phyloP scores from a whole-genome alignment of 2,888 invertebrate species.

The Drosophila engyochracea region DNA sequence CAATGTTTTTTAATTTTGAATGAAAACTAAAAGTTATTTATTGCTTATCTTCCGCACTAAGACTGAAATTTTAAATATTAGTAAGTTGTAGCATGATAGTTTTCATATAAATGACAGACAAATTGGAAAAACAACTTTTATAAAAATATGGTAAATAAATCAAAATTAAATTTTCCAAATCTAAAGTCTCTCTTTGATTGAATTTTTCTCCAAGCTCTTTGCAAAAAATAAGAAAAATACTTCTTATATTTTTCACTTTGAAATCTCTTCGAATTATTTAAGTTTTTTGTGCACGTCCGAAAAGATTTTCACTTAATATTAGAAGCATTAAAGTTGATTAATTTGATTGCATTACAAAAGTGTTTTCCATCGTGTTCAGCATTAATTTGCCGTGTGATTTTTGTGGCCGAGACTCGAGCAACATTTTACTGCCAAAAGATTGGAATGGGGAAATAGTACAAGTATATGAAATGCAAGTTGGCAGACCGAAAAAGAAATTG shows the following conservation, averaged over 20 bases:
- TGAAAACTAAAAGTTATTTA: neutral
- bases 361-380: constrained; percentile 77
- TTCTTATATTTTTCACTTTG: neutral
- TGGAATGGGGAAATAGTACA: constrained; percentile 48
- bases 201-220: neutral
- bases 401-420: constrained; percentile 38
- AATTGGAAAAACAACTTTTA: neutral
- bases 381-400: constrained; percentile 71
- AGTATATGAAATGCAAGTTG: constrained; percentile 42
- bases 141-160: neutral
- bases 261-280: neutral
- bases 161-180: neutral
- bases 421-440: constrained; percentile 46
- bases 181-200: neutral
- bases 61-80: neutral
- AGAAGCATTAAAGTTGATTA: constrained; percentile 63
- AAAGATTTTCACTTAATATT: constrained; percentile 30
- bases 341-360: constrained; percentile 66
- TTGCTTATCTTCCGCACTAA: too few relatives aligned
- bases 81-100: neutral
- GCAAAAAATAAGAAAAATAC: neutral
- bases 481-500: constrained; percentile 55
- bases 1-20: neutral
- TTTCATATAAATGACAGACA: neutral
- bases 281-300: neutral